A percentile compares a stretch with the other conserved stretches of the same genome.
Evolutionary conservation across 92 coral and sea anemone genomes (phyloP).

Genomic region (Ricordea florida): DNA sequence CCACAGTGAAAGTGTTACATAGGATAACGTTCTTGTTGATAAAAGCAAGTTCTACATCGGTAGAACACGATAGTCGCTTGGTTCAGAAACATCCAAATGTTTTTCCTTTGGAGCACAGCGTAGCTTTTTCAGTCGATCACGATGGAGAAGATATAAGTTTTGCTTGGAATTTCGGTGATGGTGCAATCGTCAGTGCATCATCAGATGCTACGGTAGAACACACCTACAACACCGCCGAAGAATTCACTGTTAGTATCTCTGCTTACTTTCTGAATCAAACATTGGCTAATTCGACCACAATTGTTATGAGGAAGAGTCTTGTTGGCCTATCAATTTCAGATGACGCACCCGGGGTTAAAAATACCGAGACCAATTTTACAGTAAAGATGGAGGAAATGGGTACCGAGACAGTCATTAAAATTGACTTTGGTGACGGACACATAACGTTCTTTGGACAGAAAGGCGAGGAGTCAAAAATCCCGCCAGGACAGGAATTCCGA

Average conservation of each 20-base stretch:
- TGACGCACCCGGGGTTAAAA: slow-evolving; percentile 53
- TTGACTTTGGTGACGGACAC: slow-evolving; percentile 64
- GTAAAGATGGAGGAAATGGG: slow-evolving; percentile 41
- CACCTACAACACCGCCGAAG: neutral
- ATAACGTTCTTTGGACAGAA: neutral
- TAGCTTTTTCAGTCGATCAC: neutral
- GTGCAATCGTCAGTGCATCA: neutral
- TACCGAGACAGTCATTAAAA: slow-evolving; percentile 11
- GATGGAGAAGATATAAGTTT: neutral
- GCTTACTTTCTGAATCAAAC: neutral
- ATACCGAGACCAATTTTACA: slow-evolving; percentile 13
- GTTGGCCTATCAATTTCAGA: slow-evolving; percentile 38
- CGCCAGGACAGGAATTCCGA: no score
- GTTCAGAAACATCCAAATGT: no score
- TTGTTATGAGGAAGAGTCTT: neutral
- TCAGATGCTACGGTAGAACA: neutral
- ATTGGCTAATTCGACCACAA: neutral
- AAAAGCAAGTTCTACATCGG: slow-evolving; percentile 1
- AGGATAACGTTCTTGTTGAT: slow-evolving; percentile 16
- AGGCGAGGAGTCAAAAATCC: neutral
- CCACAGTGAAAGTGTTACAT: neutral
- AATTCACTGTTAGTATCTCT: neutral
- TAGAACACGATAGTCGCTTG: neutral
- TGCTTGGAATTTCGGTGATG: neutral
- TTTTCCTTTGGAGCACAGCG: neutral